Conservation (phyloP, 1,140 invertebrate genomes). For the Aphaenogaster floridana region DNA sequence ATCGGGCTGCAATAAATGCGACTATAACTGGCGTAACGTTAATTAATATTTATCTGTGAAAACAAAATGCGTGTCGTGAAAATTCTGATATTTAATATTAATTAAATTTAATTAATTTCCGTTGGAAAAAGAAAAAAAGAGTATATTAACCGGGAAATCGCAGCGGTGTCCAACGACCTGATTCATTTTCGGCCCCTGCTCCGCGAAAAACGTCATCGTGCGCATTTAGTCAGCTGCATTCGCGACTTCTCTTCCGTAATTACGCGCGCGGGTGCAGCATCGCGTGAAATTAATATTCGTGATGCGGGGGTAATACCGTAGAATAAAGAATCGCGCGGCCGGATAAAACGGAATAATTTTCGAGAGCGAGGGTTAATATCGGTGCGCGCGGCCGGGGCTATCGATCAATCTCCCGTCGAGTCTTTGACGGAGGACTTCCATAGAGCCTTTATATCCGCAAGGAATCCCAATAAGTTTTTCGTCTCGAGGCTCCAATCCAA, state of each 20-base stretch:
- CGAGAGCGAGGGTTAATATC: slow-evolving; percentile 50
- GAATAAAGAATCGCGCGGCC: not conserved
- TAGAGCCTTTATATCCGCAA: slow-evolving; percentile 68
- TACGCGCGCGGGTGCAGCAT: slow-evolving; percentile 33
- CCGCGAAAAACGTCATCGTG: slow-evolving; percentile 24
- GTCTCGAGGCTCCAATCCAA: slow-evolving; percentile 70
- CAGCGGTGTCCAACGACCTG: slow-evolving; percentile 31
- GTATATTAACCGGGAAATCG: slow-evolving; percentile 51
- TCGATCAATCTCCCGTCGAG: slow-evolving; percentile 66
- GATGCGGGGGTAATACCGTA: not conserved
- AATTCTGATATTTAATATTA: slow-evolving; percentile 44
- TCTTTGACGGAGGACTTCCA: slow-evolving; percentile 35
- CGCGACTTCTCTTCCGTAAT: slow-evolving; percentile 42
- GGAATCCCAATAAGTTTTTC: slow-evolving; percentile 78
- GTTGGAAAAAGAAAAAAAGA: not conserved
- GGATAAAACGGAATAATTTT: slow-evolving; percentile 59
- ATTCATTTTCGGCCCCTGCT: slow-evolving; percentile 23
- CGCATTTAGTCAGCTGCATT: slow-evolving; percentile 50
- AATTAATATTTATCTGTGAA: slow-evolving; percentile 44
- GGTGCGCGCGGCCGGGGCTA: not conserved
- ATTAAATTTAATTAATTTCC: slow-evolving; percentile 56
- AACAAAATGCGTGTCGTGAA: not conserved
- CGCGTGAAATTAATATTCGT: slow-evolving; percentile 56
- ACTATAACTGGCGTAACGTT: slow-evolving; percentile 8
- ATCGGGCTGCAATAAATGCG: not conserved